phyloP scores from a whole-genome alignment of 1,140 invertebrate species.

The Hormaphis cornu region DNA sequence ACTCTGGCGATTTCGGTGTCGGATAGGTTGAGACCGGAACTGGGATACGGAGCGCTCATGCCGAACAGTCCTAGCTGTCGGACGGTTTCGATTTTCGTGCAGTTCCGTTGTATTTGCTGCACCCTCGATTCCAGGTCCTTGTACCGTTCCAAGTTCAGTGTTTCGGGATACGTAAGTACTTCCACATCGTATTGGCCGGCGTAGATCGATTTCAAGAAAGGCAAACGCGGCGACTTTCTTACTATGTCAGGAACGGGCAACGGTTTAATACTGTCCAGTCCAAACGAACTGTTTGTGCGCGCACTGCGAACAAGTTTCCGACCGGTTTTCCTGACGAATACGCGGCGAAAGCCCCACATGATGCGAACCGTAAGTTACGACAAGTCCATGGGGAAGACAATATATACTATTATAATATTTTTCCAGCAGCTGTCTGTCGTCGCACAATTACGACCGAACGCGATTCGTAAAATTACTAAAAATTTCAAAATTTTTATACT shows the following conservation, averaged over 20 bases:
- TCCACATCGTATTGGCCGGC: constrained; percentile 41
- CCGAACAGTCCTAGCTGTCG: constrained; percentile 21
- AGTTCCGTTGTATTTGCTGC: constrained; percentile 2
- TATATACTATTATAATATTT: too few relatives aligned
- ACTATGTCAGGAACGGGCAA: constrained; percentile 2
- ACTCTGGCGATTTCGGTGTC: constrained; percentile 30
- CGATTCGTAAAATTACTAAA: too few relatives aligned
- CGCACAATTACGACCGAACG: too few relatives aligned
- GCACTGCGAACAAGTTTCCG: not conserved
- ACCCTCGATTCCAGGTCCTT: constrained; percentile 45
- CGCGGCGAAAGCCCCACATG: not conserved
- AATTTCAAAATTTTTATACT: too few relatives aligned
- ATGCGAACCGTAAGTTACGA: not conserved
- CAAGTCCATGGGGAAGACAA: not conserved
- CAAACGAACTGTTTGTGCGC: not conserved
- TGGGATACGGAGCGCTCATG: constrained; percentile 11
- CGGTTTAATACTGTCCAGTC: not conserved
- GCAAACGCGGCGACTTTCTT: constrained; percentile 35
- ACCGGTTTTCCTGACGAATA: not conserved
- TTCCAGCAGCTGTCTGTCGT: too few relatives aligned
- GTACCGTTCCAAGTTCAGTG: constrained; percentile 48
- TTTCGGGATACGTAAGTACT: constrained; percentile 44
- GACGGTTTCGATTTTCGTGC: not conserved
- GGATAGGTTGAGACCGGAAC: constrained; percentile 25
- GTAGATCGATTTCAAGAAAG: constrained; percentile 42